Evolutionary conservation across 2,797 vertebrate species (phyloP), one percentile per base, ranked within the genome.

Genomic region (Eremophila alpestris): DNA sequence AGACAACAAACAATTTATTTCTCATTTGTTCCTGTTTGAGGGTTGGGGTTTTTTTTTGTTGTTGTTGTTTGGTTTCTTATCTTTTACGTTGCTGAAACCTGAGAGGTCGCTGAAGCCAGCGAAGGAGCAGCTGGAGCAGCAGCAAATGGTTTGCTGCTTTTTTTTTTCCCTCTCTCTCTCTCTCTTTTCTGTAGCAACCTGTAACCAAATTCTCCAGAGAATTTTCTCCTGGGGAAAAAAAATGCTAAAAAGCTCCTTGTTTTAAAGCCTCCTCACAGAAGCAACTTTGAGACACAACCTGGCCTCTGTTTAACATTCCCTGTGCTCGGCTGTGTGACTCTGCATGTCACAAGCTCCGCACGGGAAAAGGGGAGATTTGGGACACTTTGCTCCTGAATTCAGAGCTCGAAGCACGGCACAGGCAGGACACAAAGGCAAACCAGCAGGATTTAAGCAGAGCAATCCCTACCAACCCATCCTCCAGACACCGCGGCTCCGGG

Each of bases 181-280:
- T 38, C 29, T 3, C 11, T 38, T 40, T 75, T 73, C 93, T 94
- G 69, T 64, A 73, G 94, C 89, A 94, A 91, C 83, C 92, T 95
- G 96, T 87, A 95, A 93, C 79, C 13, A 49, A 90, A 93, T 86
- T 96, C 95, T 34, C 83, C 36, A 11, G 79, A 65, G 69, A 71
- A 71, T 86, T 92, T 75, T 62, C 59, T 91, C 45, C 48, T 34
- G 79, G 56, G 13, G 21, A 13, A 40, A 73, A 60, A 63, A 54
- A 56, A 9, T 38, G 9, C 62, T 59, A 73, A 94, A 95, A 76
- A 82, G 90, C 83, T 84, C 63, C 92, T 93, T 95, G 86, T 82
- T 78, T 88, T 43, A 77, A 80, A 90, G 51, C 40, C 38, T 81
- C 58, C 48, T 64, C 68, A 86, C 94, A 94, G 88, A 65, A 93